Evolutionary conservation across 1,140 invertebrate genomes (phyloP).

Genomic region (Onthophagus taurus): DNA sequence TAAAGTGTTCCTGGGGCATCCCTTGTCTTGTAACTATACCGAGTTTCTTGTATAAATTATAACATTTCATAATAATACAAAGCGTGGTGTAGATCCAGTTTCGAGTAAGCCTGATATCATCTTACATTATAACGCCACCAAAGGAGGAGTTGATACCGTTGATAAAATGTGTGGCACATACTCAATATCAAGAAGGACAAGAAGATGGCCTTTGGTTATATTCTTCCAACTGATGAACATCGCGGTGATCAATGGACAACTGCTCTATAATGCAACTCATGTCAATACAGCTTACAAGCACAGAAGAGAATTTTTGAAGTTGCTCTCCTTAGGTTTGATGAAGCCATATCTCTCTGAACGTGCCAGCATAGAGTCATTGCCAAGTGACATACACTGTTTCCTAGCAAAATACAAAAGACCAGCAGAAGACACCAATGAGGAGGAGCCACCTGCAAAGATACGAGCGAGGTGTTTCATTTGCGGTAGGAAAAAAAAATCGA

Average conservation of each 20-base stretch:
- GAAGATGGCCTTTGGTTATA: slow-evolving; percentile 43
- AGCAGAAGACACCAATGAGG: background rate
- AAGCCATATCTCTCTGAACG: slow-evolving; percentile 15
- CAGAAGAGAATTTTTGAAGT: background rate
- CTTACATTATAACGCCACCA: slow-evolving; percentile 36
- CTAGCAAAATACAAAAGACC: background rate
- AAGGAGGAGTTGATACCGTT: slow-evolving; percentile 35
- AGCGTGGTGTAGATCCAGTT: too few relatives aligned
- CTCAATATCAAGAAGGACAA: slow-evolving; percentile 36
- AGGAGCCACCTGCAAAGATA: background rate
- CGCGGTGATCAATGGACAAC: slow-evolving; percentile 41
- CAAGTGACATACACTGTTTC: slow-evolving; percentile 14
- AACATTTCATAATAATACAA: too few relatives aligned
- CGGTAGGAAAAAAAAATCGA: background rate
- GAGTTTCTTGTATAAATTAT: too few relatives aligned
- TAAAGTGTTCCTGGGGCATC: too few relatives aligned
- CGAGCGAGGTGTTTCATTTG: background rate
- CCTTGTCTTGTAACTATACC: too few relatives aligned
- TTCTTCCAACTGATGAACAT: slow-evolving; percentile 45
- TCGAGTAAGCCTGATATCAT: slow-evolving; percentile 35
- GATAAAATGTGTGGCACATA: slow-evolving; percentile 30
- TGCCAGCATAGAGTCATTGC: slow-evolving; percentile 8
- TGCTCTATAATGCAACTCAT: slow-evolving; percentile 31
- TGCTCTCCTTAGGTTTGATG: background rate
- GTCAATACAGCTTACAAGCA: background rate